phyloP scores from a whole-genome alignment of 2,113 vertebrate genomes.

The Odocoileus virginianus region DNA sequence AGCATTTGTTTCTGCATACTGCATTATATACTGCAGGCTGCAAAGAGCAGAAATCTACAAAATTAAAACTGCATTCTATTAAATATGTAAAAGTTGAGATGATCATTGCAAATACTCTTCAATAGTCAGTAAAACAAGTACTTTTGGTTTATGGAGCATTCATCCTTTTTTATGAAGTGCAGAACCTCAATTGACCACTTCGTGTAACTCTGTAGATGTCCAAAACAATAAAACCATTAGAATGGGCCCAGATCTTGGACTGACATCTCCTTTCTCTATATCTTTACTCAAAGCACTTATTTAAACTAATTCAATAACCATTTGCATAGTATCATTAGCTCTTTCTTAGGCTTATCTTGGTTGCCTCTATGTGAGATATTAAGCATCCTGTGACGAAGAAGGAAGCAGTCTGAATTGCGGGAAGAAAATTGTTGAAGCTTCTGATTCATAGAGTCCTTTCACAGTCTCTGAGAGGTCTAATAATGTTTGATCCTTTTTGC shows the following conservation, averaged over 20 bases:
- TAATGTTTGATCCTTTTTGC: slow-evolving; percentile 79
- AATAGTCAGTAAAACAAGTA: slow-evolving; percentile 20
- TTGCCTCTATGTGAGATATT: not conserved
- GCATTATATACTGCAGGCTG: not conserved
- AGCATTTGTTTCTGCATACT: not conserved
- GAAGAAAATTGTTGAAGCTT: slow-evolving; percentile 72
- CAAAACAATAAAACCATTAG: not conserved
- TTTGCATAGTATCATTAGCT: not conserved
- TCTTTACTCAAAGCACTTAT: not conserved
- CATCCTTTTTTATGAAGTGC: slow-evolving; percentile 18
- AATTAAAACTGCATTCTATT: not conserved
- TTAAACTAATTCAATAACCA: not conserved
- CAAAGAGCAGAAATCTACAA: not conserved
- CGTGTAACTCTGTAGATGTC: not conserved
- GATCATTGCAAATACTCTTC: not conserved
- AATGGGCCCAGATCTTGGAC: not conserved
- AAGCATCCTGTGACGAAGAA: not conserved
- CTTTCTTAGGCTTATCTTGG: not conserved
- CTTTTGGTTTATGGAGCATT: not conserved
- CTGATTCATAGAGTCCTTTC: slow-evolving; percentile 77
- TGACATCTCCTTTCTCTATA: not conserved
- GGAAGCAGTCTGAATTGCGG: slow-evolving; percentile 22
- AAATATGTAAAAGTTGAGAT: not conserved
- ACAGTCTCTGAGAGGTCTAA: slow-evolving; percentile 78
- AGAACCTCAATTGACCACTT: not conserved